These are phyloP conservation scores for Diloba caeruleocephala DNA, from an alignment of 2,888 invertebrate genomes.

Conservation along the genomic window DNA sequence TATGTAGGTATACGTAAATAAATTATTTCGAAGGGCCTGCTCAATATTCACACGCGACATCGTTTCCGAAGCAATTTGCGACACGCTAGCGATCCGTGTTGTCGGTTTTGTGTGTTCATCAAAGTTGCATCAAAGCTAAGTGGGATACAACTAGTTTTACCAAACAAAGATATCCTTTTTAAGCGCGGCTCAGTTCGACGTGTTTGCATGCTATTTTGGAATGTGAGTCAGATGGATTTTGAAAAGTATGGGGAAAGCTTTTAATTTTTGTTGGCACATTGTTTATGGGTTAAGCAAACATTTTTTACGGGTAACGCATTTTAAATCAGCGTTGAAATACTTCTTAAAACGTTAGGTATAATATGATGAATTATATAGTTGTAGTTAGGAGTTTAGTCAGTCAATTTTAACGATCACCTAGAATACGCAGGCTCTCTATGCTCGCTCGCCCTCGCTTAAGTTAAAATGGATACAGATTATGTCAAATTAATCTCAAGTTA, in stretches of 20 bases:
- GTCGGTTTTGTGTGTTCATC: conserved; percentile 46
- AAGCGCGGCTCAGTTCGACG: conserved; percentile 30
- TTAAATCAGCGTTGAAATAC: conserved; percentile 7
- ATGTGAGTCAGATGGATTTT: conserved; percentile 26
- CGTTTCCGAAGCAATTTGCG: conserved; percentile 53
- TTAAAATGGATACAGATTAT: background rate
- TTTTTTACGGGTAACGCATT: conserved; percentile 1
- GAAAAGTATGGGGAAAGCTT: conserved; percentile 27
- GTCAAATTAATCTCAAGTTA: background rate
- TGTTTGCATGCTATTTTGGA: conserved; percentile 45
- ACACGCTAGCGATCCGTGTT: conserved; percentile 53
- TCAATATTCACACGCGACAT: conserved; percentile 56
- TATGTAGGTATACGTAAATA: conserved; percentile 16
- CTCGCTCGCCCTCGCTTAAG: no score
- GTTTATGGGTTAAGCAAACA: conserved; percentile 9
- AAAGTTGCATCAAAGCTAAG: conserved; percentile 56
- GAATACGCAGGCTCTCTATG: no score
- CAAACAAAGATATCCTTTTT: conserved; percentile 35
- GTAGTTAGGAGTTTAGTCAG: no score
- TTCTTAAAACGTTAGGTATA: background rate
- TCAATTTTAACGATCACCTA: no score
- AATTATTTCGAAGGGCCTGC: conserved; percentile 48
- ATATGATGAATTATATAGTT: no score
- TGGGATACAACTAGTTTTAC: conserved; percentile 43
- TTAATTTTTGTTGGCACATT: conserved; percentile 12